A percentile compares a stretch with the other conserved stretches of the same genome.
Evolutionary conservation across 2,797 vertebrate species (phyloP).

Genomic region (Salarias fasciatus): DNA sequence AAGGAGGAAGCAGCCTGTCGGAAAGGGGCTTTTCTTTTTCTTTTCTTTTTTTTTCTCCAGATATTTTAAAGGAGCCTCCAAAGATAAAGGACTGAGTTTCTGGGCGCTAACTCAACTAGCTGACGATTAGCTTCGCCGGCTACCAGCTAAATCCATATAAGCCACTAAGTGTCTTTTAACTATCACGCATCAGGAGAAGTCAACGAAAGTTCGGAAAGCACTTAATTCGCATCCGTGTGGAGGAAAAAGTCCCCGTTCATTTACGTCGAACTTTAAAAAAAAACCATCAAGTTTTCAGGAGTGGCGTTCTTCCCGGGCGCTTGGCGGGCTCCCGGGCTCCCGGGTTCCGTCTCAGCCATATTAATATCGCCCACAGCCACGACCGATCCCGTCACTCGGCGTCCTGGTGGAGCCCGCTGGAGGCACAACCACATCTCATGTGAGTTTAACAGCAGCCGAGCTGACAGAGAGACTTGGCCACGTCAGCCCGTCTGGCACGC

Average conservation of each 20-base stretch:
- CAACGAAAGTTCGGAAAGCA: background rate
- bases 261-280: background rate
- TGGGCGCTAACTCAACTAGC: conserved; percentile 3
- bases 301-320: background rate
- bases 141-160: conserved; percentile 17
- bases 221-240: background rate
- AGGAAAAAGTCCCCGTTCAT: too few species aligned
- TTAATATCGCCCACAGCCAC: conserved; percentile 52
- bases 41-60: too few species aligned
- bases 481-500: conserved; percentile 38
- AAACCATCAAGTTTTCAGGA: conserved; percentile 12
- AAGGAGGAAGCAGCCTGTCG: conserved; percentile 34
- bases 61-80: conserved; percentile 22
- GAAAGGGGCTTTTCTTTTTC: conserved; percentile 14
- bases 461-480: conserved; percentile 57
- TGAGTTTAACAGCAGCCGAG: conserved; percentile 48
- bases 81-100: conserved; percentile 39
- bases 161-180: conserved; percentile 4
- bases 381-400: conserved; percentile 38
- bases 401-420: conserved; percentile 29
- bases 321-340: conserved; percentile 19
- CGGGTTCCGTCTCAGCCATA: conserved; percentile 24
- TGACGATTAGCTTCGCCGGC: conserved; percentile 19
- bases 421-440: conserved; percentile 49
- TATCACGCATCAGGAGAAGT: background rate